Conservation (phyloP, 2,113 vertebrate species). For the Probosciger aterrimus region DNA sequence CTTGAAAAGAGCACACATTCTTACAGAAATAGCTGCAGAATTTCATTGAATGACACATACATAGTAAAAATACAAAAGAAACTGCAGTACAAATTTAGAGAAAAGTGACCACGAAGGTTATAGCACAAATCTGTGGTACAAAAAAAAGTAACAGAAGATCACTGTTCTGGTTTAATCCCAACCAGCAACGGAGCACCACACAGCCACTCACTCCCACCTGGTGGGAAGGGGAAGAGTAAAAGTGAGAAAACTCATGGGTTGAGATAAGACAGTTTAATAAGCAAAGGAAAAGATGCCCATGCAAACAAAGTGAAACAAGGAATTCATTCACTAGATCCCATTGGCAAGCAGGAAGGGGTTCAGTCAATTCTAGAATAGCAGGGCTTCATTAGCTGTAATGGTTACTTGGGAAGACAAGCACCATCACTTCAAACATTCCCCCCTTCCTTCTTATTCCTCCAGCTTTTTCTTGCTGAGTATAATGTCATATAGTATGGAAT, state of each 20-base stretch:
- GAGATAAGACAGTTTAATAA: background rate
- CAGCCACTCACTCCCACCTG: background rate
- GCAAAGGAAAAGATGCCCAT: accelerated
- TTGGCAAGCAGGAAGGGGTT: background rate
- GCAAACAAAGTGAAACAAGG: background rate
- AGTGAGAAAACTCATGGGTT: background rate
- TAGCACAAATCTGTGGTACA: background rate
- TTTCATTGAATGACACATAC: background rate
- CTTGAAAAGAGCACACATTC: background rate
- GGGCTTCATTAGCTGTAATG: accelerated
- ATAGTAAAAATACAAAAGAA: background rate
- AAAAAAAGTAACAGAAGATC: background rate
- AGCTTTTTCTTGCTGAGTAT: background rate
- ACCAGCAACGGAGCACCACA: background rate
- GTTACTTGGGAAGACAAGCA: background rate
- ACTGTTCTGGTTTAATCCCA: background rate
- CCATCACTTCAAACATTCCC: accelerated
- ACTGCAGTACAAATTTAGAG: background rate
- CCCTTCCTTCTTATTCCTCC: background rate
- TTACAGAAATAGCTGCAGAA: background rate
- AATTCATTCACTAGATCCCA: background rate
- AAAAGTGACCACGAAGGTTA: background rate
- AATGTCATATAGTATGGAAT: too few species aligned
- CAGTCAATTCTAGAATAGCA: background rate
- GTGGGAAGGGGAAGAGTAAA: background rate